Evolutionary conservation across 2,888 invertebrate genomes (phyloP).

Genomic region (Drosophila pseudotakahashii): DNA sequence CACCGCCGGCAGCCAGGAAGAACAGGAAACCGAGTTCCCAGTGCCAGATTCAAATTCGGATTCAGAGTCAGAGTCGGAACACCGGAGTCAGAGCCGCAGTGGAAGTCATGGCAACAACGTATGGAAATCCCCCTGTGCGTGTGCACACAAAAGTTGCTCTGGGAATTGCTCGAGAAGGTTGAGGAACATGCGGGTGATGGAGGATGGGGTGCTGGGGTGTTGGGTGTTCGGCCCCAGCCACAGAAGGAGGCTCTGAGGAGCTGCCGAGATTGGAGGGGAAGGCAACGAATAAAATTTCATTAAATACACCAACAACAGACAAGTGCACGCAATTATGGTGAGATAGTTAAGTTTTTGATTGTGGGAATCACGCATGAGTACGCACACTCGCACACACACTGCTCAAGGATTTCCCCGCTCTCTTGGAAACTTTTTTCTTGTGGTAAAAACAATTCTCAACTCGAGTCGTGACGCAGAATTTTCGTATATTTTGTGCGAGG

Average conservation of each 20-base stretch:
- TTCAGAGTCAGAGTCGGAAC: constrained; percentile 16
- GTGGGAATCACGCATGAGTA: constrained; percentile 80
- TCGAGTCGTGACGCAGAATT: constrained; percentile 67
- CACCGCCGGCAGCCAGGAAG: constrained; percentile 20
- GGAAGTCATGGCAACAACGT: constrained; percentile 52
- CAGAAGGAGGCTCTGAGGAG: constrained; percentile 13
- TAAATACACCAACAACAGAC: constrained; percentile 75
- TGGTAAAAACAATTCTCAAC: constrained; percentile 67
- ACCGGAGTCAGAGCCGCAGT: constrained; percentile 25
- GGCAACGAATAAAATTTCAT: constrained; percentile 75
- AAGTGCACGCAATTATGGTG: constrained; percentile 81
- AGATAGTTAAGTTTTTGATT: constrained; percentile 81
- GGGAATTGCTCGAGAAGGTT: constrained; percentile 32
- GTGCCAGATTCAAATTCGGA: constrained; percentile 19
- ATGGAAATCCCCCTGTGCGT: constrained; percentile 64
- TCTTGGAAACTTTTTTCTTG: constrained; percentile 44
- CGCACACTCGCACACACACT: constrained; percentile 58
- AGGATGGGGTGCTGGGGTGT: not conserved
- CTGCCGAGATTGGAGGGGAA: constrained; percentile 25
- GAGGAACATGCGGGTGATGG: not conserved
- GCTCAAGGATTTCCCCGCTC: constrained; percentile 19
- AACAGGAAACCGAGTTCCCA: constrained; percentile 46
- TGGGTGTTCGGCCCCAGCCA: not conserved
- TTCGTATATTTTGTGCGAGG: constrained; percentile 68
- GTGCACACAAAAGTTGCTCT: constrained; percentile 70